These are phyloP conservation scores for Hydropsyche betteni DNA, from an alignment of 2,888 invertebrate genomes.

Conservation along the genomic window DNA sequence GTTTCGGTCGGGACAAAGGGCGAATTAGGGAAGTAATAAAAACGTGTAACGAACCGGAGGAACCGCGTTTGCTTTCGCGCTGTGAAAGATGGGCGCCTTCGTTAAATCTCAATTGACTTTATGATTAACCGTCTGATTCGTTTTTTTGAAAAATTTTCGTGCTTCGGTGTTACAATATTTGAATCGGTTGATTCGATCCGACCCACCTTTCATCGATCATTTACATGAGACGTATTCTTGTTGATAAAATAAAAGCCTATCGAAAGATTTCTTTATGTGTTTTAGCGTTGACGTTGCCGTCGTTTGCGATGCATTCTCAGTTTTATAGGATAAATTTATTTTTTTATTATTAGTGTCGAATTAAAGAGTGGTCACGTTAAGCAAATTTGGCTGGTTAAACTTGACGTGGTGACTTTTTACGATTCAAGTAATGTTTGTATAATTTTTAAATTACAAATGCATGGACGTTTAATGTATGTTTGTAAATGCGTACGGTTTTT, in stretches of 20 bases:
- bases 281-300: too few species aligned
- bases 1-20: conserved; percentile 30
- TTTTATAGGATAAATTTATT: too few species aligned
- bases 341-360: neutral
- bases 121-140: too few species aligned
- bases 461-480: neutral
- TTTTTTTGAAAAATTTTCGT: too few species aligned
- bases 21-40: conserved; percentile 33
- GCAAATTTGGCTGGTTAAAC: conserved; percentile 12
- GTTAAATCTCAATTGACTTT: too few species aligned
- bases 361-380: conserved; percentile 15
- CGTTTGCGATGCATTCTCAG: too few species aligned
- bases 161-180: too few species aligned
- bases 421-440: neutral
- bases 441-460: neutral
- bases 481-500: too few species aligned
- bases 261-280: too few species aligned
- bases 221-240: neutral
- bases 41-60: conserved; percentile 27
- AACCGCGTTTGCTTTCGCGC: neutral
- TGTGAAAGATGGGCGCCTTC: neutral
- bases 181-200: too few species aligned
- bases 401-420: conserved; percentile 9
- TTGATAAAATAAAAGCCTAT: neutral
- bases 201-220: conserved; percentile 8